phyloP scores from a whole-genome alignment of 30 jellyfish, hydroid and myxozoan genomes.

The Pelagia noctiluca region DNA sequence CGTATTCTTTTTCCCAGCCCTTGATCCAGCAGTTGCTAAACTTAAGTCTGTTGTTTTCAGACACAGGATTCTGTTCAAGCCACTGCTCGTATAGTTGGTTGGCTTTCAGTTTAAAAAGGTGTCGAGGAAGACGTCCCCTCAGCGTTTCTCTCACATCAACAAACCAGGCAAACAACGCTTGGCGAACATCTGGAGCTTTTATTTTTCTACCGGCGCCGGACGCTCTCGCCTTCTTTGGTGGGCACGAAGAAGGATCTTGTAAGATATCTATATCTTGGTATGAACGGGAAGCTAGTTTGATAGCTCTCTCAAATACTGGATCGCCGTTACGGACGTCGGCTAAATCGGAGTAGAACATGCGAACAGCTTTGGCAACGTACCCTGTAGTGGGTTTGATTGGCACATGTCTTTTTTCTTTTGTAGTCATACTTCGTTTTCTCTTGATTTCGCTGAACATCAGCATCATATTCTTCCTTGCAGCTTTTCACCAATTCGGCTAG shows the following conservation, averaged over 20 bases:
- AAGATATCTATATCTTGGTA: neutral
- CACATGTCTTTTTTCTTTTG: slow-evolving; percentile 56
- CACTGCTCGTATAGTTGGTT: slow-evolving; percentile 63
- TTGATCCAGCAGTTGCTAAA: slow-evolving; percentile 66
- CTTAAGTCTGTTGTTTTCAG: slow-evolving; percentile 20
- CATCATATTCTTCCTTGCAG: slow-evolving; percentile 32
- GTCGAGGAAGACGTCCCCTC: slow-evolving; percentile 73
- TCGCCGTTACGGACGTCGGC: slow-evolving; percentile 57
- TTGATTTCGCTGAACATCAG: neutral
- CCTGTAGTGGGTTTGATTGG: slow-evolving; percentile 55
- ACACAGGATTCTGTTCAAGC: slow-evolving; percentile 55
- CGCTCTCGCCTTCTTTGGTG: slow-evolving; percentile 30
- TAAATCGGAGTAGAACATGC: slow-evolving; percentile 74
- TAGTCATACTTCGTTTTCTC: slow-evolving; percentile 46
- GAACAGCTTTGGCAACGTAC: slow-evolving; percentile 75
- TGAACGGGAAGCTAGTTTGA: slow-evolving; percentile 79
- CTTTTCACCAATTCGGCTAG: slow-evolving; percentile 32
- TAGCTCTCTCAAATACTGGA: slow-evolving; percentile 62
- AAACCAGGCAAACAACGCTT: slow-evolving; percentile 58
- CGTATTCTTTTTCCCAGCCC: slow-evolving; percentile 70
- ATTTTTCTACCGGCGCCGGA: slow-evolving; percentile 47
- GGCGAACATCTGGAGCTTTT: slow-evolving; percentile 68
- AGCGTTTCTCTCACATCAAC: slow-evolving; percentile 63
- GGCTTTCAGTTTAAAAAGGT: slow-evolving; percentile 58
- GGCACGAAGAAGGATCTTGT: slow-evolving; percentile 42